These are phyloP conservation scores for Tachuris rubrigastra DNA, from an alignment of 2,113 vertebrate species.

Conservation along the genomic window DNA sequence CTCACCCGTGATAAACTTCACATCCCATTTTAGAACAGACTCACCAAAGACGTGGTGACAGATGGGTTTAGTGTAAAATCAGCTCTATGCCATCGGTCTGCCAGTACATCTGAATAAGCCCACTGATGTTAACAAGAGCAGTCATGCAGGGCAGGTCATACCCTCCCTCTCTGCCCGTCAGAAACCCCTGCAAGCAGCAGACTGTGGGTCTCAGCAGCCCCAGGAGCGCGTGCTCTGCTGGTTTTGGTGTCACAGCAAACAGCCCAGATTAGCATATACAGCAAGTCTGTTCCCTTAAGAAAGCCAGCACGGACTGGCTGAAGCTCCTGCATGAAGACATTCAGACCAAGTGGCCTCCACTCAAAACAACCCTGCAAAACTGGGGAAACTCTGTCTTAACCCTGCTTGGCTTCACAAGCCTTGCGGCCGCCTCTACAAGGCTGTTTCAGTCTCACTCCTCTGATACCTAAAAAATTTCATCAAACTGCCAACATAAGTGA, in stretches of 20 bases:
- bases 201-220: not conserved
- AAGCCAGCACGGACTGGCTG: not conserved
- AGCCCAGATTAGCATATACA: not conserved
- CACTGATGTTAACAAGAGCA: not conserved
- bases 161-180: not conserved
- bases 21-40: not conserved
- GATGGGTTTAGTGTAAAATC: not conserved
- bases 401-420: not conserved
- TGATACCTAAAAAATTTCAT: not conserved
- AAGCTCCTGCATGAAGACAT: not conserved
- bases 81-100: not conserved
- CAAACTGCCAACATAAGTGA: not conserved
- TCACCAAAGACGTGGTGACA: not conserved
- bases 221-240: not conserved
- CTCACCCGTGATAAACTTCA: not conserved
- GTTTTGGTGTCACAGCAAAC: not conserved
- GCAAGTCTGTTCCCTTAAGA: not conserved
- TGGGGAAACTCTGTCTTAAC: not conserved
- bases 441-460: not conserved
- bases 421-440: fast-evolving
- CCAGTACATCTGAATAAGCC: not conserved
- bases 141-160: not conserved
- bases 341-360: not conserved
- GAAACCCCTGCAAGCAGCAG: not conserved
- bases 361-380: not conserved